phyloP scores from a whole-genome alignment of 2,113 vertebrate species.

The Burhinus bistriatus region DNA sequence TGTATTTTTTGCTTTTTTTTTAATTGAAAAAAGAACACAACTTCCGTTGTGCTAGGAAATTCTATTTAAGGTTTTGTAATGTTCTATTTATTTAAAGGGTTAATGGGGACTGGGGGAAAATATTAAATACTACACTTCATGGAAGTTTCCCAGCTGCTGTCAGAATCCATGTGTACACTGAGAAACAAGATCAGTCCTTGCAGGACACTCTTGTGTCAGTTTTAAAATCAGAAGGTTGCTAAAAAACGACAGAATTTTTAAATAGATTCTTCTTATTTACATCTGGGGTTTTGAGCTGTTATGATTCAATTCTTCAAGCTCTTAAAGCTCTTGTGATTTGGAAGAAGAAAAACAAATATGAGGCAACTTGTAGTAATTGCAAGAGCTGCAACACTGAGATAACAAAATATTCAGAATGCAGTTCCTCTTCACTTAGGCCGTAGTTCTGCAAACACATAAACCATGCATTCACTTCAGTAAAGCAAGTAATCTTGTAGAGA shows the following conservation, averaged over 20 bases:
- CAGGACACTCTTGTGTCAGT: not conserved
- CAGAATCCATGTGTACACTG: not conserved
- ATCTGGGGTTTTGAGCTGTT: conserved; percentile 25
- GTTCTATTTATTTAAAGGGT: not conserved
- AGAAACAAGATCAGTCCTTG: not conserved
- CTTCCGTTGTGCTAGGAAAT: not conserved
- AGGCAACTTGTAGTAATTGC: conserved; percentile 42
- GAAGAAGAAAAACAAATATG: conserved; percentile 57
- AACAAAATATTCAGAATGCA: conserved; percentile 18
- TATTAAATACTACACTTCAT: not conserved
- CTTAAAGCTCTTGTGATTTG: conserved; percentile 31
- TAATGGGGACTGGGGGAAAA: not conserved
- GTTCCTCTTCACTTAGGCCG: not conserved
- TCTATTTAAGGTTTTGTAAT: not conserved
- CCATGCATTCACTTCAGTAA: not conserved
- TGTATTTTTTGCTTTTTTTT: not conserved
- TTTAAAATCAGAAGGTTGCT: conserved; percentile 27
- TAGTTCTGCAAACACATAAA: not conserved
- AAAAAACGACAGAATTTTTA: not conserved
- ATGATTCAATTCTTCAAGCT: conserved; percentile 48
- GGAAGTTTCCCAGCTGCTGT: not conserved
- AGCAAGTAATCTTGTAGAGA: not conserved
- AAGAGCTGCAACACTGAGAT: conserved; percentile 54
- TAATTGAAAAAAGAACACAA: not conserved
- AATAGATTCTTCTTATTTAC: conserved; percentile 41